These are phyloP conservation scores for Zaprionus lineosus DNA, from an alignment of 2,888 invertebrate genomes.

Conservation along the genomic window DNA sequence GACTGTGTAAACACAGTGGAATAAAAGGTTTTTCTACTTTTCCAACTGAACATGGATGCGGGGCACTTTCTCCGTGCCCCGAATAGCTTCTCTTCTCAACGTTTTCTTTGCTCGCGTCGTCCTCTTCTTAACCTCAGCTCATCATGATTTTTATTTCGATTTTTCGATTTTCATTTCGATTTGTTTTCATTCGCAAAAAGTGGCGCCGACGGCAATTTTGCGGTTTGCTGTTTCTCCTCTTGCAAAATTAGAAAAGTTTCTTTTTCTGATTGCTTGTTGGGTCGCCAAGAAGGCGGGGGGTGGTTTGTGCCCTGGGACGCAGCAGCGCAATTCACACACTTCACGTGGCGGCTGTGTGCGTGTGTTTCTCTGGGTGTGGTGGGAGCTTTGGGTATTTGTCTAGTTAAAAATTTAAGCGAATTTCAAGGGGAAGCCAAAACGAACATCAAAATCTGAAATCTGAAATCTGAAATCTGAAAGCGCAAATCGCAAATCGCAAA, in stretches of 20 bases:
- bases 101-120: conserved; percentile 5
- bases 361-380: conserved; percentile 6
- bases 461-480: too few species aligned
- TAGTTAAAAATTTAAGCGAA: conserved; percentile 79
- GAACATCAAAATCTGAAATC: conserved; percentile 44
- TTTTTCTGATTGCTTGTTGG: conserved; percentile 33
- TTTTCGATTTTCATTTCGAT: conserved; percentile 46
- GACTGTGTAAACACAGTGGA: conserved; percentile 77
- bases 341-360: not conserved
- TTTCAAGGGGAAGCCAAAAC: conserved; percentile 68
- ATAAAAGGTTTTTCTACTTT: conserved; percentile 81
- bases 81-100: too few species aligned
- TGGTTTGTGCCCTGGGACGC: too few species aligned
- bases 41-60: conserved; percentile 35
- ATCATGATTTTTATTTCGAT: conserved; percentile 25
- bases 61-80: conserved; percentile 4
- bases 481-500: too few species aligned
- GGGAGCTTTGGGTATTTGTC: conserved; percentile 73
- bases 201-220: conserved; percentile 63
- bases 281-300: too few species aligned
- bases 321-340: too few species aligned
- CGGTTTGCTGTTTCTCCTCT: conserved; percentile 29
- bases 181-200: conserved; percentile 37
- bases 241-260: conserved; percentile 76
- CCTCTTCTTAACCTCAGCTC: conserved; percentile 10